Evolutionary conservation across 2,888 invertebrate genomes (phyloP), one percentile per base, ranked within the genome.

Genomic region (Catocala fraxini): DNA sequence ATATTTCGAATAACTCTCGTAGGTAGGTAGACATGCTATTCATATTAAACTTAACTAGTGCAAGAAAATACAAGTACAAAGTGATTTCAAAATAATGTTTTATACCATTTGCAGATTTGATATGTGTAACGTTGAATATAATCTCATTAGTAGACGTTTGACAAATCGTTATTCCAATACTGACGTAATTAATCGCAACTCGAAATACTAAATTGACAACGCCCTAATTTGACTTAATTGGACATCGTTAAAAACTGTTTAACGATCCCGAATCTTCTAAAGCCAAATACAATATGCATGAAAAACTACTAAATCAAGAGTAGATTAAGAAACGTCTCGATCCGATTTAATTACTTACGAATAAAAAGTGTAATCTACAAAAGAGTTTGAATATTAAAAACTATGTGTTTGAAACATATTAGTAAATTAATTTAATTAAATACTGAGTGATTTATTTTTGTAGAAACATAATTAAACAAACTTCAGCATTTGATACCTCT

Each of bases 201-300:
- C 59, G 52, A 65, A 61, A 66, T 62, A 64, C 66, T 71, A 64
- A 56, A 68, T 76, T 74, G 77, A 72, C 72, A 65, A 69, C 55
- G 62, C 57, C 62, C 62, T 77, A 69, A 77, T 77, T 77, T 70
- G 53, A 56, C 74, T 68, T 74, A 77, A 75, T 77, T 77, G 65
- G 56, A 65, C 66, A 65, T 77, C 75, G 68, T 75, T 75, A 70
- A 70, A 77, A 77, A 75, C 77, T 71, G 63, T 75, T 75, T 74
- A 77, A 64, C 55, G 58, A 64, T 66, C 65, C 61, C 60, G 64
- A 73, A 74, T 73, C 56, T 73, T 73, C 65, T 51, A 52, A 72
- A 65, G 57, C 67, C 61, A 41, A n/a, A 35, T 6, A 35, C 10
- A 13, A 46, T 51, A 35, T 51, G 35, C 2, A 35, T 13, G 34